A percentile compares a stretch with the other conserved stretches of the same genome.
phyloP scores from a whole-genome alignment of 2,113 vertebrate species.

The Apodemus sylvaticus region DNA sequence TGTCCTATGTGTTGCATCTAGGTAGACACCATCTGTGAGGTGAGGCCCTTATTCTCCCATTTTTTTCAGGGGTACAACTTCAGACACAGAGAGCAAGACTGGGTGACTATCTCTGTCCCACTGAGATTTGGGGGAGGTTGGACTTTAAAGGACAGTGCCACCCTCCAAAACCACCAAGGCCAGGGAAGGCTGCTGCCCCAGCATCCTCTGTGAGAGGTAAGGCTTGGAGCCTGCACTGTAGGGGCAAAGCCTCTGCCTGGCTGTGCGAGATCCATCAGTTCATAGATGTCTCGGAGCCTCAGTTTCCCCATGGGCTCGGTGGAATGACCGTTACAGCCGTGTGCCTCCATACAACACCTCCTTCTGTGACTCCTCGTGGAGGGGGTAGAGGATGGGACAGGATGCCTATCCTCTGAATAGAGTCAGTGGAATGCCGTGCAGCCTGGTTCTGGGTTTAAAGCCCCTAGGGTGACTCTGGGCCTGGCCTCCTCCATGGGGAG shows the following conservation, averaged over 20 bases:
- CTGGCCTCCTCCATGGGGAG: conserved; percentile 11
- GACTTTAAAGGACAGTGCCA: not conserved
- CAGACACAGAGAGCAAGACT: not conserved
- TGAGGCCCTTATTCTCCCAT: not conserved
- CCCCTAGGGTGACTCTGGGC: conserved; percentile 27
- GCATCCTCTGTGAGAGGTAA: not conserved
- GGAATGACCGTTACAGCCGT: not conserved
- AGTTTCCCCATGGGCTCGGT: conserved; percentile 2
- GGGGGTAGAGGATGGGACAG: not conserved
- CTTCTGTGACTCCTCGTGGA: not conserved
- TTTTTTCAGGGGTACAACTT: not conserved
- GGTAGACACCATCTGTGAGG: too few relatives aligned
- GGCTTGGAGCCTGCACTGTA: not conserved
- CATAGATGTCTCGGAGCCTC: not conserved
- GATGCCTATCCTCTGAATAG: not conserved
- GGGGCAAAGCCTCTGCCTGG: not conserved
- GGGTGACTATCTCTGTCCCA: not conserved
- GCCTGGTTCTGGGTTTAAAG: not conserved
- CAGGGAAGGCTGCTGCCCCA: not conserved
- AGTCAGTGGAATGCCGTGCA: conserved; percentile 16
- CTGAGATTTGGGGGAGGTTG: not conserved
- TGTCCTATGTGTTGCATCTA: not conserved
- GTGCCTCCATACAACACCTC: not conserved
- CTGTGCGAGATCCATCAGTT: not conserved
- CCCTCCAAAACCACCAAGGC: not conserved